Conservation (phyloP, 2,113 vertebrate genomes). For the Gallinago undulata region DNA sequence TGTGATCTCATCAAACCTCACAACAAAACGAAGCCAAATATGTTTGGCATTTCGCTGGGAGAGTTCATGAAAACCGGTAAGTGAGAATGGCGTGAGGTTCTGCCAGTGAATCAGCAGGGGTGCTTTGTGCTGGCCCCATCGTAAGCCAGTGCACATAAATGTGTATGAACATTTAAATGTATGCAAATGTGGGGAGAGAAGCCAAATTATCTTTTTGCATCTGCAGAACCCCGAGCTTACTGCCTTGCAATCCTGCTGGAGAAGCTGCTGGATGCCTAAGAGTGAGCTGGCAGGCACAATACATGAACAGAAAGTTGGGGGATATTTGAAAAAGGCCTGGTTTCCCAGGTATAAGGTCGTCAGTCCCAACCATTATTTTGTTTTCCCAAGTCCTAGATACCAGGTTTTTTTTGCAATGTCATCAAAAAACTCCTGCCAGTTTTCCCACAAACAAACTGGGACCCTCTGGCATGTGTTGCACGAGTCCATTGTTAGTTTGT, state of each 20-base stretch:
- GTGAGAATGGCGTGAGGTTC: neutral
- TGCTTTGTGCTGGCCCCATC: neutral
- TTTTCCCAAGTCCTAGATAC: neutral
- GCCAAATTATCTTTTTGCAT: neutral
- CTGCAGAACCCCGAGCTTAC: neutral
- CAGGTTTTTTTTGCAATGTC: neutral
- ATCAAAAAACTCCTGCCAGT: neutral
- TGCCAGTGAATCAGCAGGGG: neutral
- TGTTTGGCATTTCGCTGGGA: slow-evolving; percentile 44
- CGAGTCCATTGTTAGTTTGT: neutral
- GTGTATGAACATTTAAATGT: neutral
- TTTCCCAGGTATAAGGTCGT: neutral
- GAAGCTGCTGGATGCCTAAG: neutral
- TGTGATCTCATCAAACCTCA: slow-evolving; percentile 47
- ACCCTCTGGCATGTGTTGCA: neutral
- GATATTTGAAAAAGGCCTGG: neutral
- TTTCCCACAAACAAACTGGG: neutral
- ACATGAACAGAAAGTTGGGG: neutral
- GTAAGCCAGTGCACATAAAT: neutral
- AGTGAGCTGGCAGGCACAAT: neutral
- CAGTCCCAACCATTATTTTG: neutral
- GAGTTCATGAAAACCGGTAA: neutral
- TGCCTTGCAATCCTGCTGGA: neutral
- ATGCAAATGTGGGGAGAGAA: neutral
- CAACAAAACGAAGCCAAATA: slow-evolving; percentile 40